Evolutionary conservation across 1,140 invertebrate species (phyloP).

Genomic region (Globodera rostochiensis): DNA sequence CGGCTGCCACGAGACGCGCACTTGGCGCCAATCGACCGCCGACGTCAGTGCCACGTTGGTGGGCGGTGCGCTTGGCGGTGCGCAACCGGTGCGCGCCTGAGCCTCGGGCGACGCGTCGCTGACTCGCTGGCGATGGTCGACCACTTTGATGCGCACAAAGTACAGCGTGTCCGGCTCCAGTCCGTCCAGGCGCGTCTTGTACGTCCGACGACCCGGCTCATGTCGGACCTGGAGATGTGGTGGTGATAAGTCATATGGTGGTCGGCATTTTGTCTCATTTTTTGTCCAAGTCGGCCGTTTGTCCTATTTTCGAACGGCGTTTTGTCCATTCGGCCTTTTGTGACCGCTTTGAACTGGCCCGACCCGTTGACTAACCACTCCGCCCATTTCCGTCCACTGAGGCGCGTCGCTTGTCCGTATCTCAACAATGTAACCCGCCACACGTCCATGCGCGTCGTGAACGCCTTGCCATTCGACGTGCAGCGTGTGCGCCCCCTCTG

Average conservation of each 20-base stretch:
- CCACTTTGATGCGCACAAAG: slow-evolving; percentile 63
- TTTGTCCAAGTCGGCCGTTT: no score
- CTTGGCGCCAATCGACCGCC: slow-evolving; percentile 53
- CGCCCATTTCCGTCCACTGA: slow-evolving; percentile 56
- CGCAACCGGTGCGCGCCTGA: slow-evolving; percentile 62
- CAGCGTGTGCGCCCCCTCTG: slow-evolving; percentile 58
- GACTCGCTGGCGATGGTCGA: slow-evolving; percentile 56
- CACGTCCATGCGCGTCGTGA: slow-evolving; percentile 57
- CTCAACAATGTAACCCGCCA: slow-evolving; percentile 63
- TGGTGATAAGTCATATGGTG: no score
- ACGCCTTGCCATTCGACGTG: slow-evolving; percentile 64
- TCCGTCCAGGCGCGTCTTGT: slow-evolving; percentile 53
- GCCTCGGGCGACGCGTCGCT: slow-evolving; percentile 63
- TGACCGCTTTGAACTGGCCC: no score
- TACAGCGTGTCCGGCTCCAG: slow-evolving; percentile 64
- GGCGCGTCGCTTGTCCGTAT: slow-evolving; percentile 55
- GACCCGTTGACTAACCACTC: slow-evolving; percentile 32
- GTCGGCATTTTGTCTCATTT: no score
- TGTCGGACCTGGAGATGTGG: slow-evolving; percentile 36
- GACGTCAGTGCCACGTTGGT: slow-evolving; percentile 60
- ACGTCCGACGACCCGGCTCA: slow-evolving; percentile 55
- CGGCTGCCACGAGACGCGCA: slow-evolving; percentile 60
- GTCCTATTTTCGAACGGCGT: no score
- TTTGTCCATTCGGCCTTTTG: no score
- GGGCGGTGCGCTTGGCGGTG: slow-evolving; percentile 59